phyloP scores from a whole-genome alignment of 1,140 invertebrate species.

The Brachionus calyciflorus region DNA sequence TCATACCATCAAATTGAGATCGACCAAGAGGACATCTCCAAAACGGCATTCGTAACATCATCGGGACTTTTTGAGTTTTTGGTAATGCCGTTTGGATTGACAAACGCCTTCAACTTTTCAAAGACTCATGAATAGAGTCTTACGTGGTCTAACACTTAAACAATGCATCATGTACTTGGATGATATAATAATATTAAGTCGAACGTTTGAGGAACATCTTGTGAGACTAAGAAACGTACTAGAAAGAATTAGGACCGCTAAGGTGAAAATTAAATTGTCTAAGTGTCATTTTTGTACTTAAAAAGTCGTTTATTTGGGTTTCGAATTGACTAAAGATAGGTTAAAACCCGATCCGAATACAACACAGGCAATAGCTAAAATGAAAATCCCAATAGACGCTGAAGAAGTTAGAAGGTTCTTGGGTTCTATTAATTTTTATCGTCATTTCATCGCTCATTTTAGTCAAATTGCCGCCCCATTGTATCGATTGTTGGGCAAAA shows the following conservation, averaged over 20 bases:
- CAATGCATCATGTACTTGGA: not conserved
- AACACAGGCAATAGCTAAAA: not conserved
- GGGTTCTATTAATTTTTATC: not conserved
- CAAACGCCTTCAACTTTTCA: not conserved
- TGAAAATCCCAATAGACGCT: not conserved
- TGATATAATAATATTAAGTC: not conserved
- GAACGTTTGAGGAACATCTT: not conserved
- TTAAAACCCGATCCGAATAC: conserved; percentile 6
- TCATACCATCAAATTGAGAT: not conserved
- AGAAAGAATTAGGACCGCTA: conserved; percentile 47
- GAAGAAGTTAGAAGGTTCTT: not conserved
- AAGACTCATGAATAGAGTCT: not conserved
- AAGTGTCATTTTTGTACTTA: conserved; percentile 58
- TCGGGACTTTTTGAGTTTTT: not conserved
- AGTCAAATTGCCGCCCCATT: conserved; percentile 49
- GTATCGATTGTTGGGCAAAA: conserved; percentile 50
- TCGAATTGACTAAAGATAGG: conserved; percentile 48
- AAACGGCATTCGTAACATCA: conserved; percentile 6
- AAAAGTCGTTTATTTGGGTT: conserved; percentile 57
- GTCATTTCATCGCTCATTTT: conserved; percentile 52
- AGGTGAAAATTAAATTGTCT: conserved; percentile 57
- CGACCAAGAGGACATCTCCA: not conserved
- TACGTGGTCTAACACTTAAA: not conserved
- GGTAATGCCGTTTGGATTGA: conserved; percentile 15
- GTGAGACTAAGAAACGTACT: not conserved